These are phyloP conservation scores for Sesamia inferens DNA, from an alignment of 2,888 invertebrate genomes.

Conservation along the genomic window DNA sequence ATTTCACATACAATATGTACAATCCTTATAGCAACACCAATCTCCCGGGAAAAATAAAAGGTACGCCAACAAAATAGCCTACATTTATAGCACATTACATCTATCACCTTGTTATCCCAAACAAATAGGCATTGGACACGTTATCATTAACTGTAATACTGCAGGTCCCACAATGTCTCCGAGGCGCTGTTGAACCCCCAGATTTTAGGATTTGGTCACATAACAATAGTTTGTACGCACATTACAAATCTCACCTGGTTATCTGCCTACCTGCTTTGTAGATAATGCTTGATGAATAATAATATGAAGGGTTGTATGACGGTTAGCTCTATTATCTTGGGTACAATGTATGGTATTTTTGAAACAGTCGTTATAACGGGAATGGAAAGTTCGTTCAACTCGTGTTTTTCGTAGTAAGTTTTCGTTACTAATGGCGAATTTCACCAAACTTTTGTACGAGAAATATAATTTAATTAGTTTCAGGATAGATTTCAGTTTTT, in stretches of 20 bases:
- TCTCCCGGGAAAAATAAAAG: conserved; percentile 33
- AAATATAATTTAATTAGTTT: too few relatives aligned
- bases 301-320: conserved; percentile 29
- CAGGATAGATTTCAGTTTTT: background rate
- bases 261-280: conserved; percentile 43
- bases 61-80: background rate
- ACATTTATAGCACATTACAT: conserved; percentile 10
- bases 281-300: conserved; percentile 53
- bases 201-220: conserved; percentile 55
- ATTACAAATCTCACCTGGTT: conserved; percentile 56
- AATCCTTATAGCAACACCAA: background rate
- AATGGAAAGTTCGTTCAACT: too few relatives aligned
- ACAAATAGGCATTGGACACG: conserved; percentile 47
- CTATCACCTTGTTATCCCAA: conserved; percentile 40
- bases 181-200: conserved; percentile 56
- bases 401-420: background rate
- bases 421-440: background rate
- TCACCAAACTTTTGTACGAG: background rate
- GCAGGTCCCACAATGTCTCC: conserved; percentile 57
- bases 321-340: conserved; percentile 24
- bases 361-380: background rate
- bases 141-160: conserved; percentile 53
- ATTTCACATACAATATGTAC: too few relatives aligned
- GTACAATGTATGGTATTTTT: conserved; percentile 24
- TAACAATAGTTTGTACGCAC: conserved; percentile 61